Evolutionary conservation across 1,140 invertebrate genomes (phyloP).

Genomic region (Bombyx mandarina): DNA sequence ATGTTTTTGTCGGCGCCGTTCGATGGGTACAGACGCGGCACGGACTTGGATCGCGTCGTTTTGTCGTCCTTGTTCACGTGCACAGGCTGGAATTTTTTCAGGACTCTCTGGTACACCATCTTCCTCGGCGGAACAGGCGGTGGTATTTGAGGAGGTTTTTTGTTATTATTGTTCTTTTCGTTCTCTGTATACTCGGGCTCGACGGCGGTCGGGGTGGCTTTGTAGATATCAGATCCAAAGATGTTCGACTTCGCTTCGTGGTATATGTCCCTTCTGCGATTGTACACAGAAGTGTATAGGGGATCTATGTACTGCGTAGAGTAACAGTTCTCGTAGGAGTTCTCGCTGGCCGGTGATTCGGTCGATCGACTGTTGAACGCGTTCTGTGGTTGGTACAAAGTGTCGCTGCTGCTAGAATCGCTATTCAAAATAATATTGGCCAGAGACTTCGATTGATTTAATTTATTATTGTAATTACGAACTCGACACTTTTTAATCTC

Average conservation of each 20-base stretch:
- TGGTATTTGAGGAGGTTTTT: slow-evolving; percentile 51
- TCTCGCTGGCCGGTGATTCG: slow-evolving; percentile 61
- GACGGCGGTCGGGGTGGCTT: slow-evolving; percentile 63
- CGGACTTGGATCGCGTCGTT: slow-evolving; percentile 53
- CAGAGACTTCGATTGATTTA: slow-evolving; percentile 65
- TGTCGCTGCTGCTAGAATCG: slow-evolving; percentile 64
- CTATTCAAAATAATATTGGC: slow-evolving; percentile 64
- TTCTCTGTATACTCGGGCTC: slow-evolving; percentile 44
- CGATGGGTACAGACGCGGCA: slow-evolving; percentile 50
- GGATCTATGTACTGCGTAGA: slow-evolving; percentile 59
- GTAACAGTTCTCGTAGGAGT: slow-evolving; percentile 60
- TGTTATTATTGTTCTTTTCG: slow-evolving; percentile 46
- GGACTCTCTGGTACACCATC: slow-evolving; percentile 58
- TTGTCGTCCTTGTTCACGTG: slow-evolving; percentile 64
- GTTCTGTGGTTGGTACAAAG: slow-evolving; percentile 62
- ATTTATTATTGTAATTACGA: slow-evolving; percentile 57
- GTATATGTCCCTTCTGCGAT: slow-evolving; percentile 56
- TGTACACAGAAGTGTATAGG: slow-evolving; percentile 59
- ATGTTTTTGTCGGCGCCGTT: slow-evolving; percentile 43
- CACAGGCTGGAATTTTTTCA: slow-evolving; percentile 67
- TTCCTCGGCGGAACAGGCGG: slow-evolving; percentile 65
- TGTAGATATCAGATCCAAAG: slow-evolving; percentile 61
- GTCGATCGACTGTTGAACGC: slow-evolving; percentile 54
- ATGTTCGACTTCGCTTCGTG: slow-evolving; percentile 59
- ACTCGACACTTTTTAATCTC: slow-evolving; percentile 52